Evolutionary conservation across 2,797 vertebrate species (phyloP), one percentile per base, ranked within the genome.

Genomic region (Petrocephalus sullivani): DNA sequence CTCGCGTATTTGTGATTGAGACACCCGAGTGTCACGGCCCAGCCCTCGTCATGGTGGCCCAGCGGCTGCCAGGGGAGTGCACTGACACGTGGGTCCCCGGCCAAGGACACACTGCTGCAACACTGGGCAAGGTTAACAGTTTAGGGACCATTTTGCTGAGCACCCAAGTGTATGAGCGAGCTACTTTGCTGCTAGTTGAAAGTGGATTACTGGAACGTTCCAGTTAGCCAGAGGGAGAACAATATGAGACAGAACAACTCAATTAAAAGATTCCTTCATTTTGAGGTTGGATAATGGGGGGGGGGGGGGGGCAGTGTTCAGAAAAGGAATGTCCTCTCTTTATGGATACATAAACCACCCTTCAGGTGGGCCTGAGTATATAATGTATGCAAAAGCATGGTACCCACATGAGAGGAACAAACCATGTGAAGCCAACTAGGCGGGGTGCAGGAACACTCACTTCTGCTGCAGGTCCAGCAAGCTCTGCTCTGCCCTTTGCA

Each of bases 391-490:
- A 14, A 83, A 46, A 51, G 1, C n/a, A 4, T 4, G n/a, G 19
- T 53, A 23, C 46, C 10, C 78, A n/a, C n/a, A 83, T 51, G 19
- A 83, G 1, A 33, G 23, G 83, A 57, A 85, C 82, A 16, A 85
- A 85, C 10, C 21, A 12, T 21, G n/a, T n/a, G 9, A 21, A 51
- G 8, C 19, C 78, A 46, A 7, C 16, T 23, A 12, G 19, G 46
- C 56, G 75, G 28, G 33, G 57, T 1, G 8, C 85, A 49, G 85
- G 41, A 41, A 16, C 87, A 92, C 92, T 93, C 93, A 98, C 98
- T 97, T 98, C 91, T 96, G 96, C 92, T 99, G 98, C 90, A 99
- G 94, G 92, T 99, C 97, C 87, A 96, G 93, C 56, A 99, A 96
- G 90, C 97, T 98, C 93, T 97, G 94, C 89, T 98, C 98, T 2